Evolutionary conservation across 2,888 invertebrate genomes (phyloP).

Genomic region (Eretmocerus hayati): DNA sequence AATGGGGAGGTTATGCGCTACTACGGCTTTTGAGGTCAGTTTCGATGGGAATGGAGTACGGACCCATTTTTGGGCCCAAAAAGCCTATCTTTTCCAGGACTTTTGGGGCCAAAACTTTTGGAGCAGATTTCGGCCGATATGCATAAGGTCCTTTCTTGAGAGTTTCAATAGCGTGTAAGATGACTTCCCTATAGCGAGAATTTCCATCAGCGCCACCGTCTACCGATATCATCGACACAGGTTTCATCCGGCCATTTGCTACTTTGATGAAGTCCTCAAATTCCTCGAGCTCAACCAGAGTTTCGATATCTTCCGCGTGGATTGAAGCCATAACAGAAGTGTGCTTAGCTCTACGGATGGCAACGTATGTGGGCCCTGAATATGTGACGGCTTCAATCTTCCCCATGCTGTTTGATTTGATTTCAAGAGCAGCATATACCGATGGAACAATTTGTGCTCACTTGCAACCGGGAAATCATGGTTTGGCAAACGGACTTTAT

Average conservation of each 20-base stretch:
- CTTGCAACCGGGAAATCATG: neutral
- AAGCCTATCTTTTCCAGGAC: too few species aligned
- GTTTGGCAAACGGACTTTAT: neutral
- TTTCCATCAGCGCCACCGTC: slow-evolving; percentile 17
- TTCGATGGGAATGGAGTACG: too few species aligned
- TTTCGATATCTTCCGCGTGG: slow-evolving; percentile 16
- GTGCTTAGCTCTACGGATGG: slow-evolving; percentile 36
- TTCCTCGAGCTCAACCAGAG: neutral
- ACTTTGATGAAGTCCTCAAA: slow-evolving; percentile 2
- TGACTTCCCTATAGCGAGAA: slow-evolving; percentile 17
- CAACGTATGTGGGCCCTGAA: slow-evolving; percentile 44
- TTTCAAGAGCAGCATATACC: slow-evolving; percentile 32
- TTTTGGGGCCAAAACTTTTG: too few species aligned
- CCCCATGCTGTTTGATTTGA: slow-evolving; percentile 28
- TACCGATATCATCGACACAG: slow-evolving; percentile 22
- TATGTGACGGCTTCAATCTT: slow-evolving; percentile 39
- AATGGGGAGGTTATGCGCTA: too few species aligned
- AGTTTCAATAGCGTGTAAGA: slow-evolving; percentile 16
- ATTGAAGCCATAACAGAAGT: slow-evolving; percentile 26
- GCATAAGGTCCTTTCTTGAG: too few species aligned
- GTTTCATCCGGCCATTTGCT: slow-evolving; percentile 7
- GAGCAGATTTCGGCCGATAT: too few species aligned
- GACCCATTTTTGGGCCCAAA: too few species aligned
- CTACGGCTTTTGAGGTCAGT: too few species aligned
- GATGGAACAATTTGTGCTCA: slow-evolving; percentile 33